Evolutionary conservation across 2,888 invertebrate genomes (phyloP).

Genomic region (Plemyria rubiginata): DNA sequence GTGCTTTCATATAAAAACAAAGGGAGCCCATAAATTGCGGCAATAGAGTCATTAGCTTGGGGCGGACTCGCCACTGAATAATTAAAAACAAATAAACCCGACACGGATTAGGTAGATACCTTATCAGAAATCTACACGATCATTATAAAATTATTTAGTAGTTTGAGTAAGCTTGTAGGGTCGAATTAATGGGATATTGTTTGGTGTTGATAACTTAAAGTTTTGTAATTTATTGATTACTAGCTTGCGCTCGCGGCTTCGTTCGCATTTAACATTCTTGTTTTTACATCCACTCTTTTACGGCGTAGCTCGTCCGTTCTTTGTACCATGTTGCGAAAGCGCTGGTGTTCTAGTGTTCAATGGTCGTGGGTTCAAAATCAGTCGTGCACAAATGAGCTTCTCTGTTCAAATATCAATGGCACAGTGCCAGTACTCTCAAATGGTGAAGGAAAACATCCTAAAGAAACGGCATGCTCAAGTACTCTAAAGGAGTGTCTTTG

Average conservation of each 20-base stretch:
- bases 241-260: background rate
- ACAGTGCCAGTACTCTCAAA: too few species aligned
- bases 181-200: constrained; percentile 32
- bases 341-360: too few species aligned
- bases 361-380: too few species aligned
- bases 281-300: too few species aligned
- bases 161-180: constrained; percentile 57
- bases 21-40: constrained; percentile 72
- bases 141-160: constrained; percentile 74
- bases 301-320: too few species aligned
- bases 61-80: constrained; percentile 78
- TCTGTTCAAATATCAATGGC: too few species aligned
- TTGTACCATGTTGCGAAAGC: too few species aligned
- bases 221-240: constrained; percentile 16
- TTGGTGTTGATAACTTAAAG: constrained; percentile 10
- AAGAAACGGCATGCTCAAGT: too few species aligned
- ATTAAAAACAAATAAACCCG: constrained; percentile 84
- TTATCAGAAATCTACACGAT: constrained; percentile 73
- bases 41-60: constrained; percentile 82
- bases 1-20: constrained; percentile 62
- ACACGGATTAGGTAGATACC: constrained; percentile 72
- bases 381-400: too few species aligned
- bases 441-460: too few species aligned
- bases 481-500: too few species aligned
- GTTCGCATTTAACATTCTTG: too few species aligned